Evolutionary conservation across 2,888 invertebrate species (phyloP), one percentile per base, ranked within the genome.

Genomic region (Portevinia maculata): DNA sequence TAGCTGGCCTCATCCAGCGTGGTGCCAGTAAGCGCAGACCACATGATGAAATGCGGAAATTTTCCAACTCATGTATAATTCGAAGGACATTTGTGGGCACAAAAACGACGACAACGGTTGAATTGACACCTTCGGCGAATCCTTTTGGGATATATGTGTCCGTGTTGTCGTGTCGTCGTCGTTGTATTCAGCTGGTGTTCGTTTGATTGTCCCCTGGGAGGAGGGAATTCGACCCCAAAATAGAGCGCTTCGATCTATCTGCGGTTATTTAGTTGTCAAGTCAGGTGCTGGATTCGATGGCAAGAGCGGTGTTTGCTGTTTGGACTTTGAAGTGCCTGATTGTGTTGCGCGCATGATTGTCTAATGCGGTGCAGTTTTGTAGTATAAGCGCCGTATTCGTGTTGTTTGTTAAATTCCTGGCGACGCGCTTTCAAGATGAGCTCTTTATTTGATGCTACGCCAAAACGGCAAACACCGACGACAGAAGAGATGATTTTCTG

Each of bases 31-130:
- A 19, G 76, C 46, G 0, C 24, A 53, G 53, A 62, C 55, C 50
- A 9, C 55, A 79, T 74, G 79, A 81, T 81, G 75, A 81, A 83
- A 83, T 83, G 83, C 83, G 83, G 83, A 83, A 78, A 65, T 67
- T 70, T 70, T 65, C 46, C 55, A 59, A 50, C 83, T 83, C 78
- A 78, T 71, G 83, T 83, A 78, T 83, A 83, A 83, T 83, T 76
- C 83, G 67, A 76, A 73, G 76, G 83, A 83, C 78, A 78, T 83
- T 78, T 71, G 62, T 52, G 39, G 41, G n/a, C 6, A 28, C 50
- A 41, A 60, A 48, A 41, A 52, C 52, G 59, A 21, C 44, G 74
- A 52, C 52, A 67, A 21, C 50, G 74, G 60, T 69, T 15, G 62
- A 55, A 52, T 81, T 81, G 79, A 83, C 81, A 83, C 81, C 81